A percentile compares a stretch with the other conserved stretches of the same genome.
phyloP scores from a whole-genome alignment of 1,140 invertebrate species.

The Meloidogyne exigua region DNA sequence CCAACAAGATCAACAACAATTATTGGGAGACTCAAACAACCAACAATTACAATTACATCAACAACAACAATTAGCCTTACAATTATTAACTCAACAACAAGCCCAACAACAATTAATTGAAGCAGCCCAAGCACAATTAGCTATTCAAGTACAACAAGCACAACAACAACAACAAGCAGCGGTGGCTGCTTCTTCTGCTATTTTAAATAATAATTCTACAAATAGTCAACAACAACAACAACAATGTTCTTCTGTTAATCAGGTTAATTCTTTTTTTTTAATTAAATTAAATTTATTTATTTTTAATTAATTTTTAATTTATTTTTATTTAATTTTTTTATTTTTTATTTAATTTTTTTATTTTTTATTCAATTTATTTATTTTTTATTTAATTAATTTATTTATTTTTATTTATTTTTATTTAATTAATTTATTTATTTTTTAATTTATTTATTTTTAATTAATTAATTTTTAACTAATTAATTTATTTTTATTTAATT shows the following conservation, averaged over 20 bases:
- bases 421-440: background rate
- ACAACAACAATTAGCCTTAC: conserved; percentile 7
- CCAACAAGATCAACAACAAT: conserved; percentile 30
- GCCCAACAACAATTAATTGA: background rate
- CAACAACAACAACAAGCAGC: conserved; percentile 10
- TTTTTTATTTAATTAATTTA: conserved; percentile 9
- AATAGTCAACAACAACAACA: conserved; percentile 24
- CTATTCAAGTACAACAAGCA: conserved; percentile 22
- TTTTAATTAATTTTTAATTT: background rate
- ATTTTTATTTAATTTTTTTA: background rate
- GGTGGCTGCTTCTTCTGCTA: background rate
- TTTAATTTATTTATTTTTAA: background rate
- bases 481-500: background rate
- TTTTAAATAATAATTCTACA: background rate
- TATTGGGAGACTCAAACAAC: background rate
- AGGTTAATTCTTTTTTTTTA: conserved; percentile 2
- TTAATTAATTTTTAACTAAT: background rate
- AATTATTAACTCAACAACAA: background rate
- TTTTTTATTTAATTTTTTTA: background rate
- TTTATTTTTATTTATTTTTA: background rate
- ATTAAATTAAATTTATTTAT: background rate
- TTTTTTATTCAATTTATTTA: background rate
- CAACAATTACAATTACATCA: conserved; percentile 25
- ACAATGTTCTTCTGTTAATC: conserved; percentile 3
- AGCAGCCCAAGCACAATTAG: conserved; percentile 17